Evolutionary conservation across 2,888 invertebrate genomes (phyloP).

Genomic region (Melangyna quadrimaculata): DNA sequence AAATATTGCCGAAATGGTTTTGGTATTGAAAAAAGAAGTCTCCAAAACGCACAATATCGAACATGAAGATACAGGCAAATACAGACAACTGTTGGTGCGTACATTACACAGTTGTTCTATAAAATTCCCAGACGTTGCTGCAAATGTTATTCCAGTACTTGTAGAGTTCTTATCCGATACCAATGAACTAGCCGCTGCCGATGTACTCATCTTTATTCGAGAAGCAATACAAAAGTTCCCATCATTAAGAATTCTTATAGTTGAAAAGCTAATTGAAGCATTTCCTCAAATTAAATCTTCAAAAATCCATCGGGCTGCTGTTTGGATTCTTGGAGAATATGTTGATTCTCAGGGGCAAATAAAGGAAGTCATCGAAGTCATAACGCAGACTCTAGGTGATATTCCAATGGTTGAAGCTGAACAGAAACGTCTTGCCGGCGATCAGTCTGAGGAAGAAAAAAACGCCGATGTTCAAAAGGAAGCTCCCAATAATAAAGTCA

Average conservation of each 20-base stretch:
- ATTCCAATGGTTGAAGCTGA: conserved; percentile 85
- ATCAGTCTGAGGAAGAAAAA: conserved; percentile 83
- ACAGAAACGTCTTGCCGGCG: conserved; percentile 88
- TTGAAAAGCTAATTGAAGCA: conserved; percentile 88
- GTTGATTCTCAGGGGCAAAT: conserved; percentile 90
- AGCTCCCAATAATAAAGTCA: conserved; percentile 84
- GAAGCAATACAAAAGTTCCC: conserved; percentile 98
- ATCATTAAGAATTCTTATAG: conserved; percentile 89
- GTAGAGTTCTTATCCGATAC: conserved; percentile 96
- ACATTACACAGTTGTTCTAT: conserved; percentile 96
- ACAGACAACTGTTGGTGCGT: conserved; percentile 95
- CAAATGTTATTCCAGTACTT: conserved; percentile 95
- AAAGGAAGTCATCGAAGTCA: conserved; percentile 88
- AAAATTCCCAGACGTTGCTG: conserved; percentile 97
- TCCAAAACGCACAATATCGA: conserved; percentile 94
- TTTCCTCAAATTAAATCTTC: conserved; percentile 94
- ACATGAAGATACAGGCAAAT: conserved; percentile 97
- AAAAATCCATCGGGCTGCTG: conserved; percentile 94
- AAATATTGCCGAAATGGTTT: conserved; percentile 97
- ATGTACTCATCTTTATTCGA: conserved; percentile 96
- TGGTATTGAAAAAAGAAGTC: conserved; percentile 95
- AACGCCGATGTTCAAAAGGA: conserved; percentile 76
- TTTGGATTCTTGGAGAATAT: conserved; percentile 99
- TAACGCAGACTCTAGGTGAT: conserved; percentile 89
- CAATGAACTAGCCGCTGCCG: conserved; percentile 93